Evolutionary conservation across 2,888 invertebrate genomes (phyloP).

Genomic region (Oasisia sp.): DNA sequence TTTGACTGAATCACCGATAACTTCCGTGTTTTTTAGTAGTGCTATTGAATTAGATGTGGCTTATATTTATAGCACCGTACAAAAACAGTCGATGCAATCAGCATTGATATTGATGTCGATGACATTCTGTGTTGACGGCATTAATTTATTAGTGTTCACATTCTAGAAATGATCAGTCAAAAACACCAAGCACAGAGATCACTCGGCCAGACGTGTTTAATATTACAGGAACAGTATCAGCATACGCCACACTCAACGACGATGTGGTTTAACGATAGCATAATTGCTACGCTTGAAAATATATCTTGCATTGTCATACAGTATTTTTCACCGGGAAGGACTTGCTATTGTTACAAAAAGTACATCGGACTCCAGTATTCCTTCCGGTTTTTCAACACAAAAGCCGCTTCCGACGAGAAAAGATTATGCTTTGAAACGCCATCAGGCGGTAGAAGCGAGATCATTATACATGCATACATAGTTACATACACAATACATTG

Average conservation of each 20-base stretch:
- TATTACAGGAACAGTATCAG: not conserved
- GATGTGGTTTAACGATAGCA: not conserved
- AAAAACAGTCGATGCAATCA: not conserved
- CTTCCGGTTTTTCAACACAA: not conserved
- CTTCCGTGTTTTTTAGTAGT: not conserved
- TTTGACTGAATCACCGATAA: too few species aligned
- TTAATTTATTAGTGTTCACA: not conserved
- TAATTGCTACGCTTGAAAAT: not conserved
- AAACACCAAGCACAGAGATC: not conserved
- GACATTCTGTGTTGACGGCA: not conserved
- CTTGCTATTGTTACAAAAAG: not conserved
- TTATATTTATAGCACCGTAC: not conserved
- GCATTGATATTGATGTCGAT: not conserved
- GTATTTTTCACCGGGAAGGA: not conserved
- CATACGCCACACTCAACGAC: not conserved
- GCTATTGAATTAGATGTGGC: not conserved
- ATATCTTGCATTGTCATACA: not conserved
- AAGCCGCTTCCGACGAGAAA: not conserved
- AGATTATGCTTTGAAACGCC: not conserved
- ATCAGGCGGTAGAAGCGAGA: not conserved
- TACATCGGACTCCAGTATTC: not conserved
- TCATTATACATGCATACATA: not conserved
- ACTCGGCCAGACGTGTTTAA: not conserved
- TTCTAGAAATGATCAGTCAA: not conserved
- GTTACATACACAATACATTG: not conserved